Percentiles rank a stretch among this genome's conserved stretches.
These are phyloP conservation scores for Pachypsylla venusta DNA, from an alignment of 1,140 invertebrate genomes.

Conservation along the genomic window DNA sequence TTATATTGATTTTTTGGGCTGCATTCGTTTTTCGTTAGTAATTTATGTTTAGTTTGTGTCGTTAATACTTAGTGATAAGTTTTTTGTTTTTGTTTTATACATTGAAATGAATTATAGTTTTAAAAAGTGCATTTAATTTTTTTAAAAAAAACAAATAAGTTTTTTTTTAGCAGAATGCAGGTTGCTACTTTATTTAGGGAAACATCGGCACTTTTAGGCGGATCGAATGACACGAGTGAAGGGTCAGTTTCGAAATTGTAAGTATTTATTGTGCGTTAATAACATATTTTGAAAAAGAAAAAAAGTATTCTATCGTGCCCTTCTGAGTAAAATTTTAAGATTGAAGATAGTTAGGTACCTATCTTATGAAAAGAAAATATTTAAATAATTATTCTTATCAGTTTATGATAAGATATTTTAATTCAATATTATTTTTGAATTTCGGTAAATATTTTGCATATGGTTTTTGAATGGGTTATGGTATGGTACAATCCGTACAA, in stretches of 20 bases:
- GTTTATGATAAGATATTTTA: too few species aligned
- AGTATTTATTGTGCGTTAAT: slow-evolving; percentile 18
- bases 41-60: background rate
- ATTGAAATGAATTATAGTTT: background rate
- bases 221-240: slow-evolving; percentile 32
- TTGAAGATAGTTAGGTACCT: too few species aligned
- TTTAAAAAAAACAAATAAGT: background rate
- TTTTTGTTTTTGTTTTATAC: too few species aligned
- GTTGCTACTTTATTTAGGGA: slow-evolving; percentile 52
- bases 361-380: too few species aligned
- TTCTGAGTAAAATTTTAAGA: too few species aligned
- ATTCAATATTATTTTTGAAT: too few species aligned
- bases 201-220: slow-evolving; percentile 47
- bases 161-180: slow-evolving; percentile 41
- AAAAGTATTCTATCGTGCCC: too few species aligned
- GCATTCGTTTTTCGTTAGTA: background rate
- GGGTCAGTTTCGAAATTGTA: slow-evolving; percentile 23
- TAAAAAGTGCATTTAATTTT: slow-evolving; percentile 3
- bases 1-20: slow-evolving; percentile 9
- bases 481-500: too few species aligned
- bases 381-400: too few species aligned
- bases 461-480: too few species aligned
- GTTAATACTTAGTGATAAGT: background rate
- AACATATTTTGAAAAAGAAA: too few species aligned
- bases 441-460: too few species aligned